Base-by-base conservation (phyloP, 2,113 vertebrate species). In the Phrynosoma blainvillii region DNA sequence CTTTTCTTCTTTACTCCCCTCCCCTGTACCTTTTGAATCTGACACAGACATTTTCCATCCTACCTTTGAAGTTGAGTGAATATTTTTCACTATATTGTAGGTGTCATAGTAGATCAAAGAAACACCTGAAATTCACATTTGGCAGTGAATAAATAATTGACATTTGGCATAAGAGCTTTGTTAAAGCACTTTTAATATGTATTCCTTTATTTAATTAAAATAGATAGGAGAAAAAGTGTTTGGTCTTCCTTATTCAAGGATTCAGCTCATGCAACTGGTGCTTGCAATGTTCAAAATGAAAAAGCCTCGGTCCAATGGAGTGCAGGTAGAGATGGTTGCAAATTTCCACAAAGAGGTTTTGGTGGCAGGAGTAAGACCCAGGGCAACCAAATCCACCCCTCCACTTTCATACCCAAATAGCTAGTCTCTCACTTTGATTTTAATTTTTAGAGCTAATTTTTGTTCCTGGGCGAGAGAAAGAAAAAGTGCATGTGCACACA, bases 51-150 rank as follows among this genome's bases (percentile, higher is more conserved):
- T 90, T 80, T 88, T 70, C 81, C 77, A 71, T 93, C 91, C 88
- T 92, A 85, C 36, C 79, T 91, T 89, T 88, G 74, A 91, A 91
- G 84, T 79, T 36, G 85, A 20, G 66, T 47, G 11, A 92, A 84
- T 54, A 36, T 87, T 90, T 52, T 73, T 92, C 25, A 8, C 85
- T 89, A 73, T 66, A 75, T 70, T 92, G 90, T 87, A 56, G 7
- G 25, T 92, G 81, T 23, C 65, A 84, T 13, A 54, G 86, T 25
- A 90, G 65, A 91, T 86, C 87, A 87, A 88, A 93, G 62, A 56
- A 84, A 40, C 71, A 90, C 84, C 21, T 91, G 18, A 74, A 84
- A 75, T 85, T 91, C 75, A 90, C 88, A n/a, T n/a, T 84, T 87
- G 42, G 14, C 56, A 82, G 27, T 54, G 62, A 89, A n/a, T 87